Conservation (phyloP, 2,797 vertebrate species). For the Paramormyrops hopkinsi region DNA sequence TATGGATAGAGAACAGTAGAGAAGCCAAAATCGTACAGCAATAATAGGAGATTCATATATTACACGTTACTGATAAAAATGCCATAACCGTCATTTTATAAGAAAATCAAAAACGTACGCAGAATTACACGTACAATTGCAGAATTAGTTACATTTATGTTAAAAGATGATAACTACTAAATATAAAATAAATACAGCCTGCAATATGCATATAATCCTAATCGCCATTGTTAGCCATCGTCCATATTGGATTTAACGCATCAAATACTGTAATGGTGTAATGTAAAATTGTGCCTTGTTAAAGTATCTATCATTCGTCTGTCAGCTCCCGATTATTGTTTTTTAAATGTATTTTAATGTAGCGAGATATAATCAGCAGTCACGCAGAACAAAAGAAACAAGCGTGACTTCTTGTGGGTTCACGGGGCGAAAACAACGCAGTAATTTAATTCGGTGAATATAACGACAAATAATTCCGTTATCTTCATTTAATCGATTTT, state of each 20-base stretch:
- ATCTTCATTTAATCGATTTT: background rate
- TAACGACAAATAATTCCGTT: background rate
- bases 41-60: background rate
- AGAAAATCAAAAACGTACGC: background rate
- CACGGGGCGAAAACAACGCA: background rate
- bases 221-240: background rate
- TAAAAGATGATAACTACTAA: background rate
- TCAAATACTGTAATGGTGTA: background rate
- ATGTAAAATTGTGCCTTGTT: background rate
- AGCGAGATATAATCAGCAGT: background rate
- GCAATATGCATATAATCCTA: background rate
- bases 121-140: background rate
- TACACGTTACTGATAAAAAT: background rate
- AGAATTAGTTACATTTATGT: background rate
- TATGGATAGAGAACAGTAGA: background rate
- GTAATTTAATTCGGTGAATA: background rate
- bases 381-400: background rate
- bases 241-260: background rate
- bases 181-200: background rate
- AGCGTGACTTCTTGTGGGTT: background rate
- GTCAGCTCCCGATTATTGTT: background rate
- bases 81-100: background rate
- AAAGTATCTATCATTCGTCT: background rate
- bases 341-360: background rate
- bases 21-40: background rate